These are phyloP conservation scores for Gorsachius goisagi DNA, from an alignment of 2,113 vertebrate genomes.

Conservation along the genomic window DNA sequence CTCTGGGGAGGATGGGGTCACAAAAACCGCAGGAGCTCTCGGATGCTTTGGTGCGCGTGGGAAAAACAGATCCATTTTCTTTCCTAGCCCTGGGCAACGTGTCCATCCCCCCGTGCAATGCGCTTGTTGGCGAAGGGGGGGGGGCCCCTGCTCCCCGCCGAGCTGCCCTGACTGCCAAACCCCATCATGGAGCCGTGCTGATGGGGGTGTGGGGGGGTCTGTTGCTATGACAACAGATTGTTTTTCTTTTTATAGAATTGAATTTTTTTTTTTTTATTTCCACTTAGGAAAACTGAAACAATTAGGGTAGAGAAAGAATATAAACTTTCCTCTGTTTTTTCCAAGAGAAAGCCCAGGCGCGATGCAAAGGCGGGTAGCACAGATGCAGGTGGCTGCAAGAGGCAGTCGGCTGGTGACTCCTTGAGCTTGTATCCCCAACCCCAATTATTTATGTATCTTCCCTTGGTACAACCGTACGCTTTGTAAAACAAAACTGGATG, in stretches of 20 bases:
- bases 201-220: too few species aligned
- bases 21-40: not conserved
- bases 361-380: not conserved
- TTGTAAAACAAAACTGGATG: not conserved
- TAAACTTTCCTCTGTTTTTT: not conserved
- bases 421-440: too few species aligned
- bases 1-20: not conserved
- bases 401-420: not conserved
- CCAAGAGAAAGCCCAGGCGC: not conserved
- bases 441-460: not conserved
- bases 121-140: not conserved
- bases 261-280: not conserved
- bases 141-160: not conserved
- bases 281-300: not conserved
- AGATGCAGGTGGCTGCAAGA: not conserved
- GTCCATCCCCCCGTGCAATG: not conserved
- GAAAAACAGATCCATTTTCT: rapidly evolving
- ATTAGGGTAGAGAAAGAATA: not conserved
- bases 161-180: too few species aligned
- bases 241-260: not conserved
- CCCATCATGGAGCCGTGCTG: too few species aligned
- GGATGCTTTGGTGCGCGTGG: rapidly evolving
- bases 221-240: not conserved
- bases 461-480: not conserved
- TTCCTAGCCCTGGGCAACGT: not conserved